Base-by-base conservation (phyloP, 2,797 vertebrate genomes). In the Helicolenus hilgendorfi region DNA sequence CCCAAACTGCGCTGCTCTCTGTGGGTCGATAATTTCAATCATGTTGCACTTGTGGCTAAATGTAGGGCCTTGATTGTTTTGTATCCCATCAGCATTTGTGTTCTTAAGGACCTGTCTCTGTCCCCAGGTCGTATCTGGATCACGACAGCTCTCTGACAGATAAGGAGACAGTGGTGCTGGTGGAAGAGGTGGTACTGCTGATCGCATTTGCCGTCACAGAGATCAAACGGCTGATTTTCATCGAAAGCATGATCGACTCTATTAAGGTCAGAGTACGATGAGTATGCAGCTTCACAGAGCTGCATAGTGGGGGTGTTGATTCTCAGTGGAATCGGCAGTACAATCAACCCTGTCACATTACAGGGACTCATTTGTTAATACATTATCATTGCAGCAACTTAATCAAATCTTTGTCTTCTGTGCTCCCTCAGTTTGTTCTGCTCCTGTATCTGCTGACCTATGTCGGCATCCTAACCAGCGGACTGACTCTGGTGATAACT, bases 381-480 rank as follows among this genome's bases (percentile, higher is more conserved):
- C 11, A 13, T 1, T 29, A 8, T 27, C 9, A 55, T 7, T 49
- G 7, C 14, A 29, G 53, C 0, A 2, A 15, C 20, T 26, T 22
- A 33, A 82, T 72, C 7, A 13, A 13, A 35, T 71, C 1, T 11
- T 20, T 33, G 49, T 55, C 49, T 45, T 26, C 29, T 86, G 41
- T 79, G 73, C 35, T 91, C 36, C 74, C 38, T 53, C 95, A 99
- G 98, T 98, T 99, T 83, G 91, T 97, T 24, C 90, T 97, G 77
- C 94, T 99, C 68, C 97, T 99, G 94, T 99, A 99, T 93, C 94
- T 99, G 95, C 83, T 99, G 96, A 98, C 97, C 18, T 98, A 98
- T 20, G 97, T 99, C 24, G 98, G 98, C 8, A 84, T 98, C 3
- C 81, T 96, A 33, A 97, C 97, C 95, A 98, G 97, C 4, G 98